Evolutionary conservation across 2,797 vertebrate genomes (phyloP).

Genomic region (Acrossocheilus wenchowensis): DNA sequence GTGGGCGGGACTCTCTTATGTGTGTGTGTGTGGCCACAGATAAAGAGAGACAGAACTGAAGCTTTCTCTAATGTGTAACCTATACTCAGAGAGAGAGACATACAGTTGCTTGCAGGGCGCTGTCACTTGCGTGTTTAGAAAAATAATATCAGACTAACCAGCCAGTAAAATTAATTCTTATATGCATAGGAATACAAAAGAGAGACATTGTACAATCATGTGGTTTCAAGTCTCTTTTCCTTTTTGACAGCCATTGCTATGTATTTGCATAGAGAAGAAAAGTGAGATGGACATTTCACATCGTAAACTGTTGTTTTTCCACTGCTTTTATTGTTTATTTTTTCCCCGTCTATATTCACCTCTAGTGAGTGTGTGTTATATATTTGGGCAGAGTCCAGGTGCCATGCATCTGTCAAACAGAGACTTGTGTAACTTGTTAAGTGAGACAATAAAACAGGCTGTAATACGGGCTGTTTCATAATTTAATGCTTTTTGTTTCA

Average conservation of each 20-base stretch:
- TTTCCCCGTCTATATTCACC: neutral
- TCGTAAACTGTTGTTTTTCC: neutral
- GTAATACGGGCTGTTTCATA: neutral
- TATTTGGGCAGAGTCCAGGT: conserved; percentile 43
- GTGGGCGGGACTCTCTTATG: conserved; percentile 23
- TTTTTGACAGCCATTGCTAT: no score
- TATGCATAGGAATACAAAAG: neutral
- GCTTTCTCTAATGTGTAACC: neutral
- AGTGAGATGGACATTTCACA: neutral
- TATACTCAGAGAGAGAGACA: neutral
- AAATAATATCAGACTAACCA: neutral
- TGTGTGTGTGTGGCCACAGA: neutral
- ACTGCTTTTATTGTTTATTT: neutral
- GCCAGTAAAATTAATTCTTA: neutral
- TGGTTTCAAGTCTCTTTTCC: neutral
- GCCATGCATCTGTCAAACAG: neutral
- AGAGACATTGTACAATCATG: neutral
- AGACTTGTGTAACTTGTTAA: conserved; percentile 14
- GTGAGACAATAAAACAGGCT: neutral
- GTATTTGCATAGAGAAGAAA: neutral
- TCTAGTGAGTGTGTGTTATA: neutral
- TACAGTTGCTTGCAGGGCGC: neutral
- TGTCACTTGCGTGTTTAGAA: neutral
- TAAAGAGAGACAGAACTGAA: neutral
- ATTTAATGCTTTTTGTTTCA: neutral